Evolutionary conservation across 2,113 vertebrate genomes (phyloP), one percentile per base, ranked within the genome.

Genomic region (Mola mola): DNA sequence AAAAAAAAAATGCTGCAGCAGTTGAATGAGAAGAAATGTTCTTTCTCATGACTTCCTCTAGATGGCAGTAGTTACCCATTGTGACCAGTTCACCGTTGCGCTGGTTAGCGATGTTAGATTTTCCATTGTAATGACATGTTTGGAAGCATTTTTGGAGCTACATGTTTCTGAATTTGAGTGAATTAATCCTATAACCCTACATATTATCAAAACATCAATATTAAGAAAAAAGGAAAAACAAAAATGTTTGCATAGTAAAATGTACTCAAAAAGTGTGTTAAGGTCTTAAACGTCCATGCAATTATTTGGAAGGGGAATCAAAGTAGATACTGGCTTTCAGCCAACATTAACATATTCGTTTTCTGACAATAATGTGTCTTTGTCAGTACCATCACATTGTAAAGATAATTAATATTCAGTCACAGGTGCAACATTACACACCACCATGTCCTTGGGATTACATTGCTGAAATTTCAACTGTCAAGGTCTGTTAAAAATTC

Each of bases 401-500:
- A 60, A 48, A 66, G 41, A 24, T 59, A 24, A 60, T n/a, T n/a
- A n/a, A 57, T 52, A 46, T 52, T 52, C 22, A 46, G 38, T 42
- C 41, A 52, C 50, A 55, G 19, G 34, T 28, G 42, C 26, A 59
- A 40, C 49, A 41, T 52, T 55, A 47, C 26, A 79, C 26, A n/a
- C 65, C 68, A 52, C 22, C 25, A 15, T 55, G 75, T 79, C 68
- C 77, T 75, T 65, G 67, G 78, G 75, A 65, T 57, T 78, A 74
- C 78, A 73, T 38, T 68, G 66, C 73, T 69, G 66, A 51, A 56
- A 7, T 50, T 68, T 47, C 68, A 57, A 26, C 53, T 72, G 51
- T 66, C 61, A 49, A 55, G 44, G 75, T 57, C 48, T 73, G 78
- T 84, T 82, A 73, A 89, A 88, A 78, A 87, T 81, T 76, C 58